phyloP scores from a whole-genome alignment of 2,113 vertebrate genomes.

The Benitochromis conjunctus region DNA sequence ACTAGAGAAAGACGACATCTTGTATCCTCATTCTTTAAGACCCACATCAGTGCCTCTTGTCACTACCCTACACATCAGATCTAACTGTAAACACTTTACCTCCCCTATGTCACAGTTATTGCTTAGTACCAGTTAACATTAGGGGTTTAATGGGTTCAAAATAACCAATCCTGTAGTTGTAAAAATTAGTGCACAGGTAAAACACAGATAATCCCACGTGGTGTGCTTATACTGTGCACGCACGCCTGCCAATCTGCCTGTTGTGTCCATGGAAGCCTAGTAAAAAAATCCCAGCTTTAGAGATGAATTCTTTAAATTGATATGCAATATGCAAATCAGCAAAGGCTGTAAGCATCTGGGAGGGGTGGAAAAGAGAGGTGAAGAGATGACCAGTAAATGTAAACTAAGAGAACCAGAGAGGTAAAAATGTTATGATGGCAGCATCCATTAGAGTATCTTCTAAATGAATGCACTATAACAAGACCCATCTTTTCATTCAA shows the following conservation, averaged over 20 bases:
- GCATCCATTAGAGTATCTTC: not conserved
- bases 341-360: slow-evolving; percentile 7
- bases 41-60: not conserved
- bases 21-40: not conserved
- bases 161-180: not conserved
- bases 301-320: slow-evolving; percentile 50
- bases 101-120: not conserved
- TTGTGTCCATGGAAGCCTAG: not conserved
- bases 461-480: not conserved
- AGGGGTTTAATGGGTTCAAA: not conserved
- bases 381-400: not conserved
- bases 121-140: not conserved
- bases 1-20: not conserved
- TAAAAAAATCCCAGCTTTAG: slow-evolving; percentile 1
- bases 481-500: not conserved
- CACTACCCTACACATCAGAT: not conserved
- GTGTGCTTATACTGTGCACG: not conserved
- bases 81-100: not conserved
- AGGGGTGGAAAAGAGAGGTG: not conserved
- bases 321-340: slow-evolving; percentile 56
- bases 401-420: not conserved
- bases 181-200: not conserved
- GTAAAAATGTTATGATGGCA: not conserved
- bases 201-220: not conserved
- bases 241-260: not conserved